phyloP scores from a whole-genome alignment of 2,888 invertebrate species.

The Stenichneumon culpator region DNA sequence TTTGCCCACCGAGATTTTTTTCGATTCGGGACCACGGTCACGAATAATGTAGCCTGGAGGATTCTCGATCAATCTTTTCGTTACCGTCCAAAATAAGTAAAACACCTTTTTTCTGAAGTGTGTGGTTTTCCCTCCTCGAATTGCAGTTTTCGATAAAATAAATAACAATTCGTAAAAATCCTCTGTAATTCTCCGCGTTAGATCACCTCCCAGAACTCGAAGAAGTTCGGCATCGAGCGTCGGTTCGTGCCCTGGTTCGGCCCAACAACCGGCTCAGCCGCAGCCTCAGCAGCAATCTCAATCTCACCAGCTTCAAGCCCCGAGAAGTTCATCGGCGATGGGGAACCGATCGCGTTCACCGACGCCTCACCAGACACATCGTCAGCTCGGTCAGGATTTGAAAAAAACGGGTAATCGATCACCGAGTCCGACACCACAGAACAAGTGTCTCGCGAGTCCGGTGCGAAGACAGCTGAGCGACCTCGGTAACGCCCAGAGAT shows the following conservation, averaged over 20 bases:
- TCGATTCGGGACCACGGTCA: not conserved
- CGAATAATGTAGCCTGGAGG: not conserved
- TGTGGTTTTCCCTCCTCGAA: too few relatives aligned
- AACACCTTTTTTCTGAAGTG: too few relatives aligned
- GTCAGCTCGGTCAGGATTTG: slow-evolving; percentile 74
- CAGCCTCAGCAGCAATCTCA: slow-evolving; percentile 62
- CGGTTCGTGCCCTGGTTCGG: slow-evolving; percentile 83
- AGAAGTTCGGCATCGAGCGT: slow-evolving; percentile 86
- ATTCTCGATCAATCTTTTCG: too few relatives aligned
- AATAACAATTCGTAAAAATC: not conserved
- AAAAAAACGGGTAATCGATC: slow-evolving; percentile 83
- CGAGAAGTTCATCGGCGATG: slow-evolving; percentile 83
- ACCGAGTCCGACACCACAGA: slow-evolving; percentile 86
- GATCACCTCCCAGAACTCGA: slow-evolving; percentile 86
- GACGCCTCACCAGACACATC: slow-evolving; percentile 82
- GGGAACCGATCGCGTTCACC: slow-evolving; percentile 86
- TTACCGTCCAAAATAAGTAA: too few relatives aligned
- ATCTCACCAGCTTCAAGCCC: slow-evolving; percentile 79
- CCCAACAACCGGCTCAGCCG: slow-evolving; percentile 73
- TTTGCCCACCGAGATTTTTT: too few relatives aligned
- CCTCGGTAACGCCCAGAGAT: slow-evolving; percentile 77
- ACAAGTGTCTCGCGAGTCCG: slow-evolving; percentile 84
- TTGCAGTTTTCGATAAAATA: not conserved
- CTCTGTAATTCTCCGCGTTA: slow-evolving; percentile 63
- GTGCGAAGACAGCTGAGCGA: slow-evolving; percentile 75